Evolutionary conservation across 2,113 vertebrate genomes (phyloP), one percentile per base, ranked within the genome.

Genomic region (Gymnobelideus leadbeateri): DNA sequence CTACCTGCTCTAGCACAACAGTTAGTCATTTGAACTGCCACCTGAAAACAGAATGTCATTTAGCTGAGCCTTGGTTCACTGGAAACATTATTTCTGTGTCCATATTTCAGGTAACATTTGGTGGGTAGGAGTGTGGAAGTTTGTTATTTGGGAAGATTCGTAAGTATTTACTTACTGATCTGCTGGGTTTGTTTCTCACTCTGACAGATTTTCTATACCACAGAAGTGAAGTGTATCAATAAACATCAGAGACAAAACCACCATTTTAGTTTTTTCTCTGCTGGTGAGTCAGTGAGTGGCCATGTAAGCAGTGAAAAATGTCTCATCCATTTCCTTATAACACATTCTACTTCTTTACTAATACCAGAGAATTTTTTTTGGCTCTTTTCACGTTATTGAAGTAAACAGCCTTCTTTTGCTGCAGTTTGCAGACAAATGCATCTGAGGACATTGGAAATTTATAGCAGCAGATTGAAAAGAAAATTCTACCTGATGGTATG

Each of bases 71-170:
- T 7, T 84, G 37, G 16, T 84, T 84, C 68, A 84, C 43, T 84
- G 37, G 68, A 43, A 84, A 7, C 68, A 84, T 43, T 84, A 43
- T 84, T 84, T 84, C 37, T 16, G 23, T 43, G 68, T 21, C 68
- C 68, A 43, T 84, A 84, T 84, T 84, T 84, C 68, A 84, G 68
- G 68, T 84, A 84, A 84, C 68, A 84, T 84, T 84, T 84, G 68
- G 68, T 84, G 68, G 68, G 68, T 84, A 84, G 68, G 68, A 84
- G 68, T 43, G 68, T 84, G 68, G n/a, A 84, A 43, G 68, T 84
- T 84, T 84, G 68, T 84, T 84, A 43, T 84, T 84, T 84, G 68
- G 68, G 68, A 84, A 84, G 68, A 43, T 84, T 84, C n/a, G 1
- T 84, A 84, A 84, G 68, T 43, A 84, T 84, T 84, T 84, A 84